A percentile compares a stretch with the other conserved stretches of the same genome.
phyloP scores from a whole-genome alignment of 2,113 vertebrate species.

The Orientallactaga bullata region DNA sequence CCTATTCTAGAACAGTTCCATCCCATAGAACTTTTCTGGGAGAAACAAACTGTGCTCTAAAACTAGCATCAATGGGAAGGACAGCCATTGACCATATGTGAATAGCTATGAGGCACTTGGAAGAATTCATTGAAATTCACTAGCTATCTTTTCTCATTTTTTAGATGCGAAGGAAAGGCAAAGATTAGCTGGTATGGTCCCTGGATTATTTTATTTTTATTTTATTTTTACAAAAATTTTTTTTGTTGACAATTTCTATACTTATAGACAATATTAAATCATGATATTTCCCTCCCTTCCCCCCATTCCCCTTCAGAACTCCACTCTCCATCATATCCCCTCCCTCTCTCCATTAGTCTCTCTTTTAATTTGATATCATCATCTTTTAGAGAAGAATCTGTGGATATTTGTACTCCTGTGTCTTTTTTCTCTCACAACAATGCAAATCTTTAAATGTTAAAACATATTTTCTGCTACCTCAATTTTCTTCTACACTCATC shows the following conservation, averaged over 20 bases:
- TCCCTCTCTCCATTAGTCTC: no score
- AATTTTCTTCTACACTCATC: not conserved
- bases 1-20: not conserved
- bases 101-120: not conserved
- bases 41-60: not conserved
- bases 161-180: not conserved
- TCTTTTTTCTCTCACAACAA: not conserved
- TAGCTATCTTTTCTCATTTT: not conserved
- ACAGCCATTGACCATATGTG: not conserved
- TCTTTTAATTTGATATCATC: no score
- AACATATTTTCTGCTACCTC: not conserved
- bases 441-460: not conserved
- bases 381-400: not conserved
- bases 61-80: not conserved
- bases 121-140: not conserved
- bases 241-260: no score
- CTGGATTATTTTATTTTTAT: not conserved
- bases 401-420: not conserved
- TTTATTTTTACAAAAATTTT: no score
- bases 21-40: not conserved
- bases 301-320: no score
- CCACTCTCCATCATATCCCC: no score
- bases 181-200: not conserved
- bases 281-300: no score
- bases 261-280: no score